Base-by-base conservation (phyloP, 2,797 vertebrate genomes). In the Chrosomus eos region DNA sequence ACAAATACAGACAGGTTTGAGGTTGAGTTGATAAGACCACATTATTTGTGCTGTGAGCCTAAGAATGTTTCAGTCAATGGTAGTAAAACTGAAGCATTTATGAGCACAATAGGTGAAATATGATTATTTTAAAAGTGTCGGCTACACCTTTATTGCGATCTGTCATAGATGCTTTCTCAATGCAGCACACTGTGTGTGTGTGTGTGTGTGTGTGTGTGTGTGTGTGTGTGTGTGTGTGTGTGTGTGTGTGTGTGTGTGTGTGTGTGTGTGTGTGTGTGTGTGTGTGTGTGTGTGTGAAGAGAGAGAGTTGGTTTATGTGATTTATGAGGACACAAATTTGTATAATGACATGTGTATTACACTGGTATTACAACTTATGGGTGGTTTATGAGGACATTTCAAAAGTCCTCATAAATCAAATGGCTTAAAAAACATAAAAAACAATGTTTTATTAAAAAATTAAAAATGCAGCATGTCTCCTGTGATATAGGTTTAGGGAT, bases 91-190 rank as follows among this genome's bases (percentile, higher is more conserved):
- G 2, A 73, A 55, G 10, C 16, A 11, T 64, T 31, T 43, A 26
- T 83, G 21, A 66, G 60, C 31, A 10, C 21, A 81, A 26, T 31
- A 81, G 33, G 33, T 68, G 66, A 81, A 81, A 71, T 67, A 26
- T 64, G 28, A 75, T 83, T 72, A 2, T 45, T 31, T 66, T 48
- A 82, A 51, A 64, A 33, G 3, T 26, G 31, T 36, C 23, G 21
- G 48, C 40, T 18, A 36, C 55, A 64, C 28, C 51, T 82, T 82
- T 58, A 60, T 78, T 78, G 31, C 18, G 8, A 33, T 70, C 82
- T 43, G 48, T 75, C 58, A 58, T 58, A 33, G 45, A 70, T 70
- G 5, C 62, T 70, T 68, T 84, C 73, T 83, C 45, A 26, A 13
- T 53, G 1, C 48, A 43, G 28, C 28, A 21, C 55, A 82, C 7